Evolutionary conservation across 1,140 invertebrate species (phyloP).

Genomic region (Rhagoletis pomonella): DNA sequence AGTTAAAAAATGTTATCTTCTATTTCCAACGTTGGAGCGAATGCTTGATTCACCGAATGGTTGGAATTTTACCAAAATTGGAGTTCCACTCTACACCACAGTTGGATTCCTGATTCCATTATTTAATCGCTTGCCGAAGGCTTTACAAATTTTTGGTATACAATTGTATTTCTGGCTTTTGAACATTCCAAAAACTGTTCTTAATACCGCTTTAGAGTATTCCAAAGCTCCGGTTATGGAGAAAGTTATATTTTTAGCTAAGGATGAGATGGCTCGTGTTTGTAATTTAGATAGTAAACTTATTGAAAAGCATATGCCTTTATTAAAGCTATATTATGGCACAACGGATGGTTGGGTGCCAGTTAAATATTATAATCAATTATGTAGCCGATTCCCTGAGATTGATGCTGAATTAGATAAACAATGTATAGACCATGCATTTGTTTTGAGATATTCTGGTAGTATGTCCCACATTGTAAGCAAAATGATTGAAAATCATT

Average conservation of each 20-base stretch:
- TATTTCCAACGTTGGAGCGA: conserved; percentile 89
- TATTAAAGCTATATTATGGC: conserved; percentile 86
- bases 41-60: conserved; percentile 85
- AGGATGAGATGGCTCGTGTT: conserved; percentile 80
- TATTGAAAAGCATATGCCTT: conserved; percentile 76
- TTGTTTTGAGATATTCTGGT: conserved; percentile 80
- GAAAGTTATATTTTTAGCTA: conserved; percentile 78
- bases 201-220: conserved; percentile 75
- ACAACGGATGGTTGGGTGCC: conserved; percentile 86
- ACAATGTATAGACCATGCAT: conserved; percentile 83
- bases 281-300: conserved; percentile 77
- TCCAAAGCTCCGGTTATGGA: conserved; percentile 76
- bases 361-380: conserved; percentile 78
- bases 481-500: conserved; percentile 75
- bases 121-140: conserved; percentile 77
- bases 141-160: conserved; percentile 76
- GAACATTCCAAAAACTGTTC: conserved; percentile 73
- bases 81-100: conserved; percentile 66
- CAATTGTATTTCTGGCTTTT: conserved; percentile 75
- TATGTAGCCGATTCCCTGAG: conserved; percentile 78
- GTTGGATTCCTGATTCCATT: conserved; percentile 68
- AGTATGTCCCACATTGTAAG: conserved; percentile 80
- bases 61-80: conserved; percentile 76
- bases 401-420: conserved; percentile 80
- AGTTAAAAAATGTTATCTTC: conserved; percentile 79